Evolutionary conservation across 1,140 invertebrate species (phyloP).

Genomic region (Drosophila equinoxialis): DNA sequence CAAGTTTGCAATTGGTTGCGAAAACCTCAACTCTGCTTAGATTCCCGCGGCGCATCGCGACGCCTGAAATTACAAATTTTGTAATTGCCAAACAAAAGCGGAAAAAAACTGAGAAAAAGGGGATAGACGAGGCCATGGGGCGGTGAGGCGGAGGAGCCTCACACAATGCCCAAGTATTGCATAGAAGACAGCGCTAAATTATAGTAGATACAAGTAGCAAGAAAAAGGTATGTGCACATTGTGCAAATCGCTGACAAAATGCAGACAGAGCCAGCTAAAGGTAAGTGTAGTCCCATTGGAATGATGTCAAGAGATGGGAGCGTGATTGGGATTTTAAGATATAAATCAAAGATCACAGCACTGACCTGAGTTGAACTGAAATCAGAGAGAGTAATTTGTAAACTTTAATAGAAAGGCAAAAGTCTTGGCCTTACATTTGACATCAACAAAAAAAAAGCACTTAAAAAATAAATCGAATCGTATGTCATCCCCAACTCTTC

Average conservation of each 20-base stretch:
- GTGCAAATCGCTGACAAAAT: constrained; percentile 79
- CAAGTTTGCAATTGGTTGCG: constrained; percentile 32
- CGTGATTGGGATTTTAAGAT: constrained; percentile 16
- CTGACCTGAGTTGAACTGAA: too few species aligned
- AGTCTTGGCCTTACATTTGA: too few species aligned
- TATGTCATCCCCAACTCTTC: too few species aligned
- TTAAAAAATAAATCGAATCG: too few species aligned
- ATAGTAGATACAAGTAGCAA: constrained; percentile 60
- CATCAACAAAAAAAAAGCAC: too few species aligned
- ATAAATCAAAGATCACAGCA: too few species aligned
- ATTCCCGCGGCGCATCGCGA: constrained; percentile 57
- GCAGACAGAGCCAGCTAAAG: constrained; percentile 33
- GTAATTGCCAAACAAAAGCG: constrained; percentile 64
- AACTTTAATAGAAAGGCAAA: too few species aligned
- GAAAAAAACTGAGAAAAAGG: constrained; percentile 29
- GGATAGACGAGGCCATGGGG: not conserved
- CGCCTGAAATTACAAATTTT: constrained; percentile 64
- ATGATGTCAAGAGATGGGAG: constrained; percentile 36
- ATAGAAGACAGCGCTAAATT: constrained; percentile 64
- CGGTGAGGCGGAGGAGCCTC: constrained; percentile 1
- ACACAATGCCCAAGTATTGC: constrained; percentile 63
- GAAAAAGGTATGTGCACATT: constrained; percentile 66
- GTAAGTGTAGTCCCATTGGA: constrained; percentile 20
- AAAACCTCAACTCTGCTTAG: constrained; percentile 40
- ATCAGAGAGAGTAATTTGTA: too few species aligned